Base-by-base conservation (phyloP, 2,888 invertebrate genomes). In the Liodrosophila aerea region DNA sequence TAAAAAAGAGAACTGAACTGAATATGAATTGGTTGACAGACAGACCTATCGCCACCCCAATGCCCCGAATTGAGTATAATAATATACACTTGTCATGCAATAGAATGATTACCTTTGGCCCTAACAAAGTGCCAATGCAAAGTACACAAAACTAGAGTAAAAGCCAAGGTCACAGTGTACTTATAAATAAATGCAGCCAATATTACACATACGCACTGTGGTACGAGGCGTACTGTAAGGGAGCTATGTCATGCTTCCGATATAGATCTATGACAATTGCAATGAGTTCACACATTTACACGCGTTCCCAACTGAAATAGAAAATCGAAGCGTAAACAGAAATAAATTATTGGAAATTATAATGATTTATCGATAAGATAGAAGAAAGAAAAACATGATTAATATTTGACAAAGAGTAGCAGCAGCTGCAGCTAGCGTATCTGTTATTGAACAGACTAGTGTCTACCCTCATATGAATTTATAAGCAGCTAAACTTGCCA, bases 81-180 rank as follows among this genome's bases (percentile, higher is more conserved):
- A 74, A 76, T 83, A 63, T 64, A 58, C 66, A 62, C 52, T 80
- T 74, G 80, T 66, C 78, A 78, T 78, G 78, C 78, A 80, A 78
- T 83, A 44, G 54, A 66, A 66, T 64, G 83, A 78, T 78, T 78
- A 78, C 70, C 56, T 30, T 49, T 29, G 37, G 9, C 29, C 34
- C 34, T 8, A 8, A 13, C 13, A 13, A 15, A 9, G 44, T 56
- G 36, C 12, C 36, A 22, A 22, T 49, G 49, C 41, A 33, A 51
- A 45, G 30, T 11, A 33, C n/a, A 33, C 33, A 41, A 41, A 29
- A 27, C 27, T 9, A 41, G 27, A 41, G 27, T 27, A 18, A 18
- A 1, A 7, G 16, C 39, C 11, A 5, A 7, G 36, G 22, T 40
- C 43, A 22, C 2, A 22, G 22, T 5, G 22, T 22, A 22, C 22